Evolutionary conservation across 2,888 invertebrate genomes (phyloP), one percentile per base, ranked within the genome.

Genomic region (Drosophila helvetica): DNA sequence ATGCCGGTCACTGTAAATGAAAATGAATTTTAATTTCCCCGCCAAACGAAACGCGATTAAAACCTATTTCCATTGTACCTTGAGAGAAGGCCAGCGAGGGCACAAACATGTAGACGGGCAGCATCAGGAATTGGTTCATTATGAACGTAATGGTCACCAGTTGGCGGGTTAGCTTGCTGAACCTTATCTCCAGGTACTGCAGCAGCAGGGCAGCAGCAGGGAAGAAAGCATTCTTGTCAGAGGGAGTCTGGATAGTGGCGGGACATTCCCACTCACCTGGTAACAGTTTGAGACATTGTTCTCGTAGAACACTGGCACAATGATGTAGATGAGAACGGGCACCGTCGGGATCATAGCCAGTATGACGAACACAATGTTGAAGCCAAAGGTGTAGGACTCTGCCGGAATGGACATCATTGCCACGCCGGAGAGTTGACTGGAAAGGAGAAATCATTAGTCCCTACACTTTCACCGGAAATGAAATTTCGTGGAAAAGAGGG

Each of bases 391-490:
- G 78, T 94, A 94, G 63, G 91, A 91, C 77, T 94, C 94, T 0
- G 93, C 92, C 0, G 94, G 93, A 27, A 93, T 92, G 0, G 94
- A 93, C 83, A 94, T 92, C 19, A 94, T 92, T 0, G 93, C 92
- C 18, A 94, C 92, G 18, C 93, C 93, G 0, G 93, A 93, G 66
- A 94, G 91, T 78, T 93, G 93, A 74, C 93, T 93, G 65, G 18
- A 68, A 65, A 27, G 10, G 9, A 54, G 1, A 55, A 61, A 79
- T 17, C 8, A 51, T 19, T 30, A n/a, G n/a, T n/a, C n/a, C 12
- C n/a, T 1, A 18, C 18, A 10, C 22, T 5, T 22, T 5, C 22
- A 22, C 5, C 22, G 22, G 45, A 27, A 15, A 25, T 2, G 9
- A 25, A 9, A 10, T 18, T 15, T 2, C 5, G 2, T 30, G 15